phyloP scores from a whole-genome alignment of 2,113 vertebrate species.

The Chloebia gouldiae region DNA sequence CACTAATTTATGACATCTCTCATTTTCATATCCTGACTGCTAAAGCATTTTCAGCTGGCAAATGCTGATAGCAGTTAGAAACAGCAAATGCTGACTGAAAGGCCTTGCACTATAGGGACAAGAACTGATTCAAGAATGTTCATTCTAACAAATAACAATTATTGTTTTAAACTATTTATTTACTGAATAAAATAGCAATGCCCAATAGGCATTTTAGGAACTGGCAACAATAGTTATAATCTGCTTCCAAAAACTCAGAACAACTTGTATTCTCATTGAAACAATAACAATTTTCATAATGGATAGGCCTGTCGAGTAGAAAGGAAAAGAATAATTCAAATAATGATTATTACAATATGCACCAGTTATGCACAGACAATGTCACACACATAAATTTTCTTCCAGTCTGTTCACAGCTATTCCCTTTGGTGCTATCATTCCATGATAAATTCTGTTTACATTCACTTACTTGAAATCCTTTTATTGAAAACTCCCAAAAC shows the following conservation, averaged over 20 bases:
- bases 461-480: background rate
- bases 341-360: constrained; percentile 28
- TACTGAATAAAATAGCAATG: constrained; percentile 45
- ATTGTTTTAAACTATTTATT: constrained; percentile 42
- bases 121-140: background rate
- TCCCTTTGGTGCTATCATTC: constrained; percentile 13
- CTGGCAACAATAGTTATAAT: constrained; percentile 43
- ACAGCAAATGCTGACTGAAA: constrained; percentile 10
- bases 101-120: background rate
- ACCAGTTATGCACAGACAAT: constrained; percentile 8
- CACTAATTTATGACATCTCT: background rate
- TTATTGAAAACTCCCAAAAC: background rate
- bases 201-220: constrained; percentile 39
- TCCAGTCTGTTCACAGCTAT: constrained; percentile 15
- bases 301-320: constrained; percentile 41
- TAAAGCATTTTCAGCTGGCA: background rate
- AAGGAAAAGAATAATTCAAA: constrained; percentile 47
- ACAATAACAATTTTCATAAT: constrained; percentile 63
- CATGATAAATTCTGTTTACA: constrained; percentile 22
- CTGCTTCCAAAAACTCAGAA: constrained; percentile 33
- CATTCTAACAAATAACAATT: constrained; percentile 37
- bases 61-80: background rate
- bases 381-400: constrained; percentile 1
- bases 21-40: background rate
- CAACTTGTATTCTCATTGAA: constrained; percentile 60